Conservation (phyloP, 2,113 vertebrate genomes). For the Ciconia stormi region DNA sequence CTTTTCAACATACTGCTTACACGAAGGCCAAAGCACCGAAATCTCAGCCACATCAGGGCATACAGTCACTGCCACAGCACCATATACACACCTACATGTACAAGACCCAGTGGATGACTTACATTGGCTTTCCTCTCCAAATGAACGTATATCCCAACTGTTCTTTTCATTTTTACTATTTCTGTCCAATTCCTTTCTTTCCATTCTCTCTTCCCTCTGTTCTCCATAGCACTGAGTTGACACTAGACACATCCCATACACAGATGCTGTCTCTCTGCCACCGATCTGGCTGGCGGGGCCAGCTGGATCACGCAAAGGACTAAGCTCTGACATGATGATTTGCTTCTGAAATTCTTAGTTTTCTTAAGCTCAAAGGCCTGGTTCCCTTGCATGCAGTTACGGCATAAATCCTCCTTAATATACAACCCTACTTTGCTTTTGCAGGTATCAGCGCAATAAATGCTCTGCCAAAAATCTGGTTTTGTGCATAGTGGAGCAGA, state of each 20-base stretch:
- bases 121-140: neutral
- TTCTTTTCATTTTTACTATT: neutral
- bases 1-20: neutral
- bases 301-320: neutral
- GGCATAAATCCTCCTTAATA: neutral
- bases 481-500: neutral
- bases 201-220: neutral
- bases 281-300: neutral
- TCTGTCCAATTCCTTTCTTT: neutral
- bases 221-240: neutral
- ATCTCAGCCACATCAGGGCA: neutral
- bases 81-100: accelerated
- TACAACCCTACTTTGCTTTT: neutral
- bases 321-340: neutral
- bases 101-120: neutral
- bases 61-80: neutral
- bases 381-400: neutral
- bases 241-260: neutral
- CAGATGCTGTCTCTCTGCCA: neutral
- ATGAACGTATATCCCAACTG: neutral
- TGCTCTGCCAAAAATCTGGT: neutral
- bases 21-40: neutral
- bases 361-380: neutral
- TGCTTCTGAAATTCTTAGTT: neutral
- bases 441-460: neutral